Evolutionary conservation across 2,888 invertebrate species (phyloP).

Genomic region (Macrosiphum euphorbiae): DNA sequence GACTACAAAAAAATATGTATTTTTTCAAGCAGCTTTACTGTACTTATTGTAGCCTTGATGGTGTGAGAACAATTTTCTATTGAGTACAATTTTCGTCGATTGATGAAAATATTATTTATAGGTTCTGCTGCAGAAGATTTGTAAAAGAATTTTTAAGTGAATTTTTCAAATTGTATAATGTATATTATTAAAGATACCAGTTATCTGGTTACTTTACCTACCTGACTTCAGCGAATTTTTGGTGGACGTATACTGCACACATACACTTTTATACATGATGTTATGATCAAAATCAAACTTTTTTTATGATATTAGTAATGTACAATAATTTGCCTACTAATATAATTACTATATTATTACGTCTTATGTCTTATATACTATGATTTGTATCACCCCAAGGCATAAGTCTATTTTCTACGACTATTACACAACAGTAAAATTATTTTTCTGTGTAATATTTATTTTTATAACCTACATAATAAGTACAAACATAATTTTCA

Average conservation of each 20-base stretch:
- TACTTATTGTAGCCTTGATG: neutral
- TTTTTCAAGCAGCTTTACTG: neutral
- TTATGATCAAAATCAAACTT: neutral
- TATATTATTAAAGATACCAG: too few relatives aligned
- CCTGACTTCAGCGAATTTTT: neutral
- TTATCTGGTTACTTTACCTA: neutral
- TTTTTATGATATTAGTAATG: neutral
- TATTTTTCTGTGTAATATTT: too few relatives aligned
- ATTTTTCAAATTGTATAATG: neutral
- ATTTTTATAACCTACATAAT: too few relatives aligned
- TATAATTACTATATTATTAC: too few relatives aligned
- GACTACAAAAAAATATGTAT: too few relatives aligned
- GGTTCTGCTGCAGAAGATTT: neutral
- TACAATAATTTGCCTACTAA: too few relatives aligned
- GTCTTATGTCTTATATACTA: too few relatives aligned
- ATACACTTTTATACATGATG: neutral
- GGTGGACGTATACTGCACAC: neutral
- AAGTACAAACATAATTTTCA: too few relatives aligned
- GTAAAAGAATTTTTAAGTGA: neutral
- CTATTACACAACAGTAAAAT: too few relatives aligned
- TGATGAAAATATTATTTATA: neutral
- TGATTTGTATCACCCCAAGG: too few relatives aligned
- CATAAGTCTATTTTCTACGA: too few relatives aligned
- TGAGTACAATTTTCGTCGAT: neutral
- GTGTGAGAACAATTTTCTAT: neutral